Conservation (phyloP, 2,888 invertebrate genomes). For the Drosophila conformis region DNA sequence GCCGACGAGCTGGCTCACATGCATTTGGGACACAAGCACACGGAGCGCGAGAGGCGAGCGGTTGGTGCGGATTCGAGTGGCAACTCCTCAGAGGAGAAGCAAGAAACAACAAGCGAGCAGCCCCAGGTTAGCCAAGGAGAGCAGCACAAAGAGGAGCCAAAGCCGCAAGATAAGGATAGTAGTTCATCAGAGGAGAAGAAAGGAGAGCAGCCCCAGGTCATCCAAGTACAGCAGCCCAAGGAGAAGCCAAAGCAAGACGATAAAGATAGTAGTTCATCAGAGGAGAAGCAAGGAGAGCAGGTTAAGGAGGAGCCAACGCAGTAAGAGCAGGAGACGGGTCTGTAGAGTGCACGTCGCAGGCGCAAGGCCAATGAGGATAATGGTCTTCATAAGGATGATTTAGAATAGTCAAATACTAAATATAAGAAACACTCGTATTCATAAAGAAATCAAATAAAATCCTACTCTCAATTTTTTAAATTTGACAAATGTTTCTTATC, state of each 20-base stretch:
- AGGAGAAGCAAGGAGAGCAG: not conserved
- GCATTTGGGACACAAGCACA: not conserved
- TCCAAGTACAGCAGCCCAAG: not conserved
- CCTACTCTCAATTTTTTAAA: not conserved
- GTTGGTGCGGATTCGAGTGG: conserved; percentile 21
- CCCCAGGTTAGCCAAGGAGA: not conserved
- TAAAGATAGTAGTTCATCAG: conserved; percentile 2
- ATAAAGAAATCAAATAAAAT: not conserved
- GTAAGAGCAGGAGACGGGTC: not conserved
- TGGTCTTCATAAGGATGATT: not conserved
- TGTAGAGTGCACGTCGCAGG: not conserved
- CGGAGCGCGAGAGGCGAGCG: not conserved
- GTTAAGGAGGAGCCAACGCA: not conserved
- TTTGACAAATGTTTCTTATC: not conserved
- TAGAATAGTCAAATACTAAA: not conserved
- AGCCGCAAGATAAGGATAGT: not conserved
- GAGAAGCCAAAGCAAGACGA: not conserved
- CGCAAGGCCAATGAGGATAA: not conserved
- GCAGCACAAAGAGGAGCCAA: not conserved
- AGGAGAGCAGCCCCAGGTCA: not conserved
- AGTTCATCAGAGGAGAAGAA: conserved; percentile 3
- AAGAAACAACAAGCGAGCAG: not conserved
- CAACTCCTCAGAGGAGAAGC: conserved; percentile 21
- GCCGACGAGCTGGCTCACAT: conserved; percentile 22
- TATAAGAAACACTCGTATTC: not conserved